Conservation (phyloP, 2,113 vertebrate genomes). For the Chionodraco myersi region DNA sequence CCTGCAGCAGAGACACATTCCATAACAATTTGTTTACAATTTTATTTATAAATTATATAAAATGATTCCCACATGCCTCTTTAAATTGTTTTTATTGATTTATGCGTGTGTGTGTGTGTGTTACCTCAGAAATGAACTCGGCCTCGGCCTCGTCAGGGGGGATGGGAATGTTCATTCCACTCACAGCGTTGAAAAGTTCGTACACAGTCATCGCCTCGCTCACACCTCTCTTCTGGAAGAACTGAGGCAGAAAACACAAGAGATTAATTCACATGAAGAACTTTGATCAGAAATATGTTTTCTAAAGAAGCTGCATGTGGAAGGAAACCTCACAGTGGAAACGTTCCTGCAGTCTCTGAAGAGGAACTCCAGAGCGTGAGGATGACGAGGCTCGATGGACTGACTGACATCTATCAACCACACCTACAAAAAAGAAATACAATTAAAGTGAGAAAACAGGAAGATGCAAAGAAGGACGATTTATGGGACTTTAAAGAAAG, state of each 20-base stretch:
- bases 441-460: too few species aligned
- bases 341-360: slow-evolving; percentile 97
- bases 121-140: slow-evolving; percentile 92
- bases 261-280: too few species aligned
- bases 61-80: too few species aligned
- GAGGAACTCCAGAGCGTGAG: slow-evolving; percentile 94
- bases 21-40: too few species aligned
- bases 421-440: slow-evolving; percentile 80
- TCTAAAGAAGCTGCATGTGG: too few species aligned
- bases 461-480: too few species aligned
- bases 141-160: slow-evolving; percentile 88
- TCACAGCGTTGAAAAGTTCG: slow-evolving; percentile 94
- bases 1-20: too few species aligned
- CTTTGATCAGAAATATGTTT: too few species aligned
- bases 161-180: slow-evolving; percentile 85
- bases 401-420: slow-evolving; percentile 87
- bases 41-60: too few species aligned
- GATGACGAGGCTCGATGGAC: slow-evolving; percentile 95
- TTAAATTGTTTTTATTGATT: too few species aligned
- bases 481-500: too few species aligned
- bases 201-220: slow-evolving; percentile 87
- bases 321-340: slow-evolving; percentile 85
- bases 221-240: slow-evolving; percentile 94
- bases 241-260: slow-evolving; percentile 78
- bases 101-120: background rate